Conservation (phyloP, 2,113 vertebrate species). For the Amphiprion ocellaris region DNA sequence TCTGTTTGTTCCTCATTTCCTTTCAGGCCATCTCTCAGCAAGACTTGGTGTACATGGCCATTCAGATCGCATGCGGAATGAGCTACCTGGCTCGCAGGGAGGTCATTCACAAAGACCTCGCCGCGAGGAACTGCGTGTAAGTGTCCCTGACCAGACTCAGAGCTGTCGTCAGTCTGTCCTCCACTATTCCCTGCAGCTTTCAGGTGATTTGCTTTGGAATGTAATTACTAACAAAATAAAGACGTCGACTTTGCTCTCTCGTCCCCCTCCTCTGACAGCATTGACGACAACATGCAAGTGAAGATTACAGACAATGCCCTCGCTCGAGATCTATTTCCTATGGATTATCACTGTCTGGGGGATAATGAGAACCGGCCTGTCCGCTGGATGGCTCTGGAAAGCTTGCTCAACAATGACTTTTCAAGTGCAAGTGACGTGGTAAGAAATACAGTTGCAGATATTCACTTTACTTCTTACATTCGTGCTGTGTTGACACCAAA, state of each 20-base stretch:
- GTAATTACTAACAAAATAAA: slow-evolving; percentile 9
- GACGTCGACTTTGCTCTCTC: slow-evolving; percentile 4
- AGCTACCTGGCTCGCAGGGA: slow-evolving; percentile 97
- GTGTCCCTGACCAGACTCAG: slow-evolving; percentile 71
- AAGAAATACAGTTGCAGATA: slow-evolving; percentile 66
- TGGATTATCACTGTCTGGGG: slow-evolving; percentile 99
- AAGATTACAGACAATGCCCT: slow-evolving; percentile 99
- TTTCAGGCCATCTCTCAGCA: slow-evolving; percentile 96
- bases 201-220: slow-evolving; percentile 33
- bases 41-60: slow-evolving; percentile 98
- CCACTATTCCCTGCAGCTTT: neutral
- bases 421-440: slow-evolving; percentile 98
- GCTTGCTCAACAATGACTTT: slow-evolving; percentile 97
- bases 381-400: slow-evolving; percentile 99
- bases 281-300: slow-evolving; percentile 97
- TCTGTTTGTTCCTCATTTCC: slow-evolving; percentile 30
- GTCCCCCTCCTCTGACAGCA: slow-evolving; percentile 82
- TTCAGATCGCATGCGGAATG: slow-evolving; percentile 99
- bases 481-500: neutral
- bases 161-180: neutral
- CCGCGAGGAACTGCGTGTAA: slow-evolving; percentile 98
- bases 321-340: slow-evolving; percentile 97
- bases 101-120: slow-evolving; percentile 99
- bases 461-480: neutral
- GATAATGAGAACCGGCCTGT: slow-evolving; percentile 98